These are phyloP conservation scores for Coelopa pilipes DNA, from an alignment of 2,888 invertebrate species.

Conservation along the genomic window DNA sequence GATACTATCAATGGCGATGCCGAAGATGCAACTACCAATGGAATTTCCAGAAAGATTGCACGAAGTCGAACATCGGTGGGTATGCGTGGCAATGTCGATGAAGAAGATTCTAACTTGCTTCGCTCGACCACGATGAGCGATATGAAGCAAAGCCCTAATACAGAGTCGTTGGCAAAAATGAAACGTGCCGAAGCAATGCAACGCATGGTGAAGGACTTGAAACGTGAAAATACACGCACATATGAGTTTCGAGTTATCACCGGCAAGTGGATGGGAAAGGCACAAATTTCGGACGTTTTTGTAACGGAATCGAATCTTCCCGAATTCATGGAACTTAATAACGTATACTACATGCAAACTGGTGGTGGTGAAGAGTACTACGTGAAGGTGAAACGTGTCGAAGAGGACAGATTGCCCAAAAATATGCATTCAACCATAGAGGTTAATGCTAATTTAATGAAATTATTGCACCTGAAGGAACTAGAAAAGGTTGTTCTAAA, in stretches of 20 bases:
- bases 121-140: constrained; percentile 60
- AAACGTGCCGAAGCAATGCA: constrained; percentile 62
- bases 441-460: constrained; percentile 64
- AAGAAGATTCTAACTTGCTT: constrained; percentile 37
- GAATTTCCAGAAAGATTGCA: neutral
- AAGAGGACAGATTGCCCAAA: constrained; percentile 49
- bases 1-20: constrained; percentile 15
- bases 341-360: constrained; percentile 59
- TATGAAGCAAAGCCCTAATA: constrained; percentile 52
- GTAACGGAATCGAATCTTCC: constrained; percentile 62
- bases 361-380: constrained; percentile 59
- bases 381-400: constrained; percentile 51
- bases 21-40: constrained; percentile 24
- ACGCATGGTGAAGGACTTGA: constrained; percentile 60
- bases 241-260: constrained; percentile 64
- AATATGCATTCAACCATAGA: constrained; percentile 64
- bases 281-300: constrained; percentile 65
- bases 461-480: constrained; percentile 60
- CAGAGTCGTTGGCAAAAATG: constrained; percentile 47
- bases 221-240: constrained; percentile 57
- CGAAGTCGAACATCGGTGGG: constrained; percentile 11
- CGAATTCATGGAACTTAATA: constrained; percentile 62
- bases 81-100: constrained; percentile 39
- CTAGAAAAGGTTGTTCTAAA: constrained; percentile 61
- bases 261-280: constrained; percentile 59